Percentiles rank a stretch among this genome's conserved stretches.
phyloP scores from a whole-genome alignment of 2,888 invertebrate species.

The Pegoplata infirma region DNA sequence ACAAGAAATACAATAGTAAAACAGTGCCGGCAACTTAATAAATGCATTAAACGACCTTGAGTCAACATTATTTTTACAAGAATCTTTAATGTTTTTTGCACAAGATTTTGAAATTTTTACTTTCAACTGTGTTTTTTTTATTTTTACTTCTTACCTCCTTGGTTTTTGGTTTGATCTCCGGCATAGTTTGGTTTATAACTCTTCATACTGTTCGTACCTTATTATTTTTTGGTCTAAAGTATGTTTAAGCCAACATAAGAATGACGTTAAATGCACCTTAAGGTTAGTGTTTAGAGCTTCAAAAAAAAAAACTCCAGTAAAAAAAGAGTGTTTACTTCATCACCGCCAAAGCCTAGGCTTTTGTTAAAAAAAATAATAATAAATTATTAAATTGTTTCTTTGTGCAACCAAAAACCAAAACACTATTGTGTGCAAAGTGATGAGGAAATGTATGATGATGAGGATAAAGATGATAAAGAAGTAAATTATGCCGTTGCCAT shows the following conservation, averaged over 20 bases:
- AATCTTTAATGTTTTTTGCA: conserved; percentile 4
- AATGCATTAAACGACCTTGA: conserved; percentile 61
- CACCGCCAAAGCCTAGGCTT: conserved; percentile 18
- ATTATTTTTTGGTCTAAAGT: not conserved
- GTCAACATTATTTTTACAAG: conserved; percentile 29
- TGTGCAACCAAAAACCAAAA: conserved; percentile 21
- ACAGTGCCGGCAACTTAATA: conserved; percentile 49
- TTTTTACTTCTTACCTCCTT: not conserved
- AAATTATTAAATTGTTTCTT: conserved; percentile 55
- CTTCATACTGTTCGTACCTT: not conserved
- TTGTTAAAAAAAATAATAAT: conserved; percentile 37
- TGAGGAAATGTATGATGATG: not conserved
- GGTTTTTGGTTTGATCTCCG: not conserved
- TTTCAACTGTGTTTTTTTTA: not conserved
- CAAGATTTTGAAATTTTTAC: not conserved
- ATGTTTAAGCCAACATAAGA: not conserved
- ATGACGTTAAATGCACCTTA: conserved; percentile 4
- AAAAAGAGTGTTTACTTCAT: conserved; percentile 47
- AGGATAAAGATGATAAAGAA: not conserved
- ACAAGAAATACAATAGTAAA: not conserved
- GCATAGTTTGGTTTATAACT: not conserved
- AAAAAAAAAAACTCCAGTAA: conserved; percentile 4
- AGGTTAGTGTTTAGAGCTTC: conserved; percentile 13
- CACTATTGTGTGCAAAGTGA: conserved; percentile 22
- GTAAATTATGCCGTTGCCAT: not conserved